Conservation (phyloP, 1,140 invertebrate species). For the Drosophila saltans region DNA sequence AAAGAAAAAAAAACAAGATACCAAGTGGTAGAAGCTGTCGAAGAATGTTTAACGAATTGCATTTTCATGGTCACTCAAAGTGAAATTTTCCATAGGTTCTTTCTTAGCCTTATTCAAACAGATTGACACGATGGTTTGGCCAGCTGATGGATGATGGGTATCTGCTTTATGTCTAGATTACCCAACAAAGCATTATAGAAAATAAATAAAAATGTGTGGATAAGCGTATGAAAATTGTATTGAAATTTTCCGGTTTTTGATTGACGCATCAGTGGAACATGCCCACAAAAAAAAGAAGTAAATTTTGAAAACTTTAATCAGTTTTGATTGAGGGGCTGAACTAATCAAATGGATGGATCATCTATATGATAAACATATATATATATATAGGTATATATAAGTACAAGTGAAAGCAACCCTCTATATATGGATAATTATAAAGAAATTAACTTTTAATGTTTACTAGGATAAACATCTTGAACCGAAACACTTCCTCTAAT, state of each 20-base stretch:
- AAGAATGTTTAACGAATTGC: constrained; percentile 71
- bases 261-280: constrained; percentile 50
- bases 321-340: constrained; percentile 19
- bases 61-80: constrained; percentile 80
- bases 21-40: constrained; percentile 28
- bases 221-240: constrained; percentile 67
- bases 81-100: constrained; percentile 58
- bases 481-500: constrained; percentile 58
- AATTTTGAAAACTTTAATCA: neutral
- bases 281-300: neutral
- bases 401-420: neutral
- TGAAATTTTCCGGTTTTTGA: constrained; percentile 51
- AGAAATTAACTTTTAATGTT: constrained; percentile 70
- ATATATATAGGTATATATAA: neutral
- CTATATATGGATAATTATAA: constrained; percentile 59
- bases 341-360: constrained; percentile 5
- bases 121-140: constrained; percentile 51
- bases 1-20: constrained; percentile 7
- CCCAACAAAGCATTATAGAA: too few species aligned
- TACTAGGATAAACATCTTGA: constrained; percentile 58
- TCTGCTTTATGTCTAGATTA: constrained; percentile 19
- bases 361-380: too few species aligned
- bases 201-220: constrained; percentile 44
- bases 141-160: constrained; percentile 58
- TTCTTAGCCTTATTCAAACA: constrained; percentile 26